Evolutionary conservation across 2,113 vertebrate genomes (phyloP).

Genomic region (Microcebus tavaratra): DNA sequence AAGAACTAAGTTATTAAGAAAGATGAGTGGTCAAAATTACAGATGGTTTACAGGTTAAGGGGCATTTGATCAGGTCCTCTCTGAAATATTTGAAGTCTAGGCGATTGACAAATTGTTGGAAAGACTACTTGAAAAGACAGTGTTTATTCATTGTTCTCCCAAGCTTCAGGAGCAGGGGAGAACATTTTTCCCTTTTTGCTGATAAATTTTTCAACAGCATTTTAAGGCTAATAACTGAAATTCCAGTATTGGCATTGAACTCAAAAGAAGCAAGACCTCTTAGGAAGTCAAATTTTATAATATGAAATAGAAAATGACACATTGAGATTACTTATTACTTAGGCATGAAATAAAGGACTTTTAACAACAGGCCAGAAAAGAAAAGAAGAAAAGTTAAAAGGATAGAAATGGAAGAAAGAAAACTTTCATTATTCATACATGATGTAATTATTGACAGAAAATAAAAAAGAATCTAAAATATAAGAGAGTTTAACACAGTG

Average conservation of each 20-base stretch:
- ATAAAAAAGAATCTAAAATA: not conserved
- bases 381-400: not conserved
- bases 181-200: not conserved
- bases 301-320: not conserved
- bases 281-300: conserved; percentile 26
- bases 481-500: not conserved
- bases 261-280: not conserved
- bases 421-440: not conserved
- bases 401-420: not conserved
- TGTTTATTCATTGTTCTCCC: not conserved
- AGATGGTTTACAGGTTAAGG: not conserved
- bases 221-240: conserved; percentile 48
- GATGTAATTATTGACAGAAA: not conserved
- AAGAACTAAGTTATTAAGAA: not conserved
- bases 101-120: not conserved
- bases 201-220: conserved; percentile 1
- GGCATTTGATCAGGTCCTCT: not conserved
- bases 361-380: not conserved
- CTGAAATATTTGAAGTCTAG: not conserved
- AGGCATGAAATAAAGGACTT: not conserved
- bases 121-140: not conserved
- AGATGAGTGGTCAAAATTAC: not conserved
- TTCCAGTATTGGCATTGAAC: not conserved
- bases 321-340: not conserved
- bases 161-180: not conserved